Percentiles rank a stretch among this genome's conserved stretches.
phyloP scores from a whole-genome alignment of 2,113 vertebrate species.

The Athene noctua region DNA sequence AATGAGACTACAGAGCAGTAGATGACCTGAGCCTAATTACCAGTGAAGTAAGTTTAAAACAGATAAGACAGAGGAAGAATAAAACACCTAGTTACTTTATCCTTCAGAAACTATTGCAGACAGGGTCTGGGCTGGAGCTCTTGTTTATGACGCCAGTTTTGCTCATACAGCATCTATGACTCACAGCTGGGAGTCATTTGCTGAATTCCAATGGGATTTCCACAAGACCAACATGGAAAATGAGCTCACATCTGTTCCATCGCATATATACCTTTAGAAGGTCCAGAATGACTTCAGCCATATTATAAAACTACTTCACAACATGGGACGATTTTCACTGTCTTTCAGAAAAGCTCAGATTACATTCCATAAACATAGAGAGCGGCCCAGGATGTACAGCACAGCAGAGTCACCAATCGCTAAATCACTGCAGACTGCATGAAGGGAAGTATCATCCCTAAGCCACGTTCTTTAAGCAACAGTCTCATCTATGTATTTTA shows the following conservation, averaged over 20 bases:
- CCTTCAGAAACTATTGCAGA: neutral
- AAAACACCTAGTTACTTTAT: neutral
- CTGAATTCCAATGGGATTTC: neutral
- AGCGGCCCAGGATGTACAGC: neutral
- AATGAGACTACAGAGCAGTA: neutral
- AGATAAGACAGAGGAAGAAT: neutral
- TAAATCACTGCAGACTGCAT: neutral
- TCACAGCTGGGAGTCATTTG: fast-evolving
- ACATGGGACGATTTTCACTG: fast-evolving
- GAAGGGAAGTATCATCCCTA: neutral
- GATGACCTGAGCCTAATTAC: neutral
- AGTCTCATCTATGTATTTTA: neutral
- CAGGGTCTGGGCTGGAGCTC: neutral
- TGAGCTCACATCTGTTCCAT: neutral
- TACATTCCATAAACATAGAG: neutral
- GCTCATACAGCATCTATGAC: neutral
- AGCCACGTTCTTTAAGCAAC: neutral
- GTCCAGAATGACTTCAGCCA: fast-evolving
- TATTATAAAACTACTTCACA: neutral
- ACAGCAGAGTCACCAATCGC: neutral
- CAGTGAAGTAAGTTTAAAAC: neutral
- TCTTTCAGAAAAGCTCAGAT: neutral
- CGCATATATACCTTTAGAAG: neutral
- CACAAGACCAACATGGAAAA: neutral
- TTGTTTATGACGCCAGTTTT: neutral